phyloP scores from a whole-genome alignment of 1,140 invertebrate species.

The Bombus huntii region DNA sequence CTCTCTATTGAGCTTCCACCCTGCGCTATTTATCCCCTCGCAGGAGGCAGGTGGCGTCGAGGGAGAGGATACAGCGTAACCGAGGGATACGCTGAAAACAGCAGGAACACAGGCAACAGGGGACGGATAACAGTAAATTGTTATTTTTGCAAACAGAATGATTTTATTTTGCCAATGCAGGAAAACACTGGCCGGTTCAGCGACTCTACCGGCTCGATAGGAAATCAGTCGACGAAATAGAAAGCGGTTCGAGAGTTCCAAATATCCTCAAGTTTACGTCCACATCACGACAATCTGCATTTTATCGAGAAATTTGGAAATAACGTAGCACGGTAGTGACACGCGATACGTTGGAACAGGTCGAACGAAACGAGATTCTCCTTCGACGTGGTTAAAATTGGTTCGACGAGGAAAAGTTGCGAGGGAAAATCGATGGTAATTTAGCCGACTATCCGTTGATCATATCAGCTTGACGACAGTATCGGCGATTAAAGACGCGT shows the following conservation, averaged over 20 bases:
- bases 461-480: constrained; percentile 35
- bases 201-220: neutral
- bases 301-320: too few relatives aligned
- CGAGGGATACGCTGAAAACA: constrained; percentile 22
- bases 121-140: constrained; percentile 33
- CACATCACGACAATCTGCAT: too few relatives aligned
- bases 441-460: neutral
- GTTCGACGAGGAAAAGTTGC: too few relatives aligned
- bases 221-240: neutral
- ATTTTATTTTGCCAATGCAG: neutral
- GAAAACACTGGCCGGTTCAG: neutral
- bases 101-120: neutral
- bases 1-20: constrained; percentile 33
- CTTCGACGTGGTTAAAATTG: too few relatives aligned
- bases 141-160: constrained; percentile 33
- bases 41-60: constrained; percentile 41
- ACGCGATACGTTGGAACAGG: too few relatives aligned
- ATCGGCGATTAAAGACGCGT: constrained; percentile 34
- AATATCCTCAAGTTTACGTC: neutral
- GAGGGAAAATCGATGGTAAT: neutral
- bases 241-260: neutral
- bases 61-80: neutral
- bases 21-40: constrained; percentile 38
- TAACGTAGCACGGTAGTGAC: too few relatives aligned
- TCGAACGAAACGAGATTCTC: too few relatives aligned